Evolutionary conservation across 2,113 vertebrate genomes (phyloP), one percentile per base, ranked within the genome.

Genomic region (Dromaius novaehollandiae): DNA sequence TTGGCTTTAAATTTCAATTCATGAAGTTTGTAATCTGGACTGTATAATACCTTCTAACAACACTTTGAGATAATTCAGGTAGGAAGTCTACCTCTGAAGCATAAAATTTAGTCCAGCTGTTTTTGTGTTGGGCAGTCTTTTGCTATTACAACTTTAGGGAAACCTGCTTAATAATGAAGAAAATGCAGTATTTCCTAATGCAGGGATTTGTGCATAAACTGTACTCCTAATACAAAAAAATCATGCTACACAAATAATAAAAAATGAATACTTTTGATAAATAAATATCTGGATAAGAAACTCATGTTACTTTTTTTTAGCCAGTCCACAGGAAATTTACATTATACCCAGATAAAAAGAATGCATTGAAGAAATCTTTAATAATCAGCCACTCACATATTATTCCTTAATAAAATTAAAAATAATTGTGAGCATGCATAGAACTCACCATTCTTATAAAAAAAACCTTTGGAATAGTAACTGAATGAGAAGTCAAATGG

Each of bases 101-200:
- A 11, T 4, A 53, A 13, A 86, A 82, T 40, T 51, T 21, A 32
- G 13, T 26, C 44, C 3, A 1, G 7, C 3, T 88, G 5, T 4
- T 86, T 73, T 65, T 51, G 15, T 58, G 8, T 51, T 63, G 50
- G 20, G 70, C 38, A 7, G 30, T n/a, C 19, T 78, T 89, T 61
- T 87, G 32, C n/a, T 38, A 48, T 8, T 66, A 7, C 18, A 25
- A 3, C 12, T 79, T 82, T 42, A 75, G 5, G 48, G 40, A 56
- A 91, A 56, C 12, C 11, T 38, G 28, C 10, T 20, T 61, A 9
- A 34, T 48, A 51, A 4, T 1, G 12, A 89, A 53, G 6, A 26
- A 28, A 66, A 7, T n/a, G 11, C 13, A 73, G 11, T 40, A 19
- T 2, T 38, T 61, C 0, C 0, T 68, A 53, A 38, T 26, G 42